Evolutionary conservation across 2,888 invertebrate species (phyloP), one percentile per base, ranked within the genome.

Genomic region (Conus canariensis): DNA sequence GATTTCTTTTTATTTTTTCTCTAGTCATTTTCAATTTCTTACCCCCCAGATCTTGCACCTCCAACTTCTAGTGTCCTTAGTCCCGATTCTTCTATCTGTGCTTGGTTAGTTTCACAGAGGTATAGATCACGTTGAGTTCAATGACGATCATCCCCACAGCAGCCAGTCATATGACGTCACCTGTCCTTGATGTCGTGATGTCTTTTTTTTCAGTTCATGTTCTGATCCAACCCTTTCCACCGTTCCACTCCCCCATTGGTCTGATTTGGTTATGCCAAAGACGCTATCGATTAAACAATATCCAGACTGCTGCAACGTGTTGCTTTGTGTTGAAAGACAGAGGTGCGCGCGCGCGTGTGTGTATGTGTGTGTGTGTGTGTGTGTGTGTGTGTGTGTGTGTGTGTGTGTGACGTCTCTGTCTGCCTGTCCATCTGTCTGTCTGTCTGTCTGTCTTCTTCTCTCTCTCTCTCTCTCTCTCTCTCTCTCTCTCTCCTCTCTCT

Each of bases 251-350:
- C 30, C 25, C 25, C 10, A 30, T 30, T 77, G 77, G 6, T 77
- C 12, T 30, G 10, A 30, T 25, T 83, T 58, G 82, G 82, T 83
- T 83, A 83, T 58, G 56, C 82, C 82, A 58, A 83, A 58, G 82
- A 22, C n/a, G 82, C 19, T 6, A 83, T 83, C 82, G 58, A 83
- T 83, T 83, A 83, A 77, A 83, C 12, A 83, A 83, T 56, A 83
- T 58, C 56, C 25, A 83, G 58, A 83, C 82, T 25, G 8, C 58
- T 25, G 16, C 19, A 0, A 16, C 3, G 8, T 56, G 82, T 82
- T 10, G 25, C 5, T 9, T 9, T 77, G 25, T 77, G 77, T 77
- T 8, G 8, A 8, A 30, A 25, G 77, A 25, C 25, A 9, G 8
- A 22, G 19, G 7, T 70, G 70, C 16, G 22, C 22, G 22, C 22